Evolutionary conservation across 2,797 vertebrate genomes (phyloP).

Genomic region (Gambusia yucatana): DNA sequence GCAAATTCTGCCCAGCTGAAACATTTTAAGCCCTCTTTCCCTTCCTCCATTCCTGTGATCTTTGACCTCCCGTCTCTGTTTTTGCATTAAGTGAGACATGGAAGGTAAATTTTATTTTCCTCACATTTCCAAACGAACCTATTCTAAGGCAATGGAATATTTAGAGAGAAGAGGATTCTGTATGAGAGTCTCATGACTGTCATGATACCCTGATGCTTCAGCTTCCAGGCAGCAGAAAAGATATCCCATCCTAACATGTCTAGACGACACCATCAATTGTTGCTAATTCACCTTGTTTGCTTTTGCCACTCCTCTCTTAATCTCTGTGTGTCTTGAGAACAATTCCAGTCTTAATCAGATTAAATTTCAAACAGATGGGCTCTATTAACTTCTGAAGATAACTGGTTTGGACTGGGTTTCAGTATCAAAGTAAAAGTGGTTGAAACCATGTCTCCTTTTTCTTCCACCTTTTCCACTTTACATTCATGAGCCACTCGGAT

Average conservation of each 20-base stretch:
- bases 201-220: neutral
- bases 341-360: neutral
- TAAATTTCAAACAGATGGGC: neutral
- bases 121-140: neutral
- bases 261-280: neutral
- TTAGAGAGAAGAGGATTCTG: neutral
- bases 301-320: neutral
- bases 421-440: neutral
- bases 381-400: neutral
- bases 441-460: neutral
- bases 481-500: neutral
- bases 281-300: neutral
- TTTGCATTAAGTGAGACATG: conserved; percentile 16
- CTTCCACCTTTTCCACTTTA: neutral
- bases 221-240: neutral
- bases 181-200: neutral
- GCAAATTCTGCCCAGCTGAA: conserved; percentile 30
- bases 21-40: conserved; percentile 27
- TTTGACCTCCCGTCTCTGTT: conserved; percentile 11
- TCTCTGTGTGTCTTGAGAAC: neutral
- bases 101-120: neutral
- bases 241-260: neutral
- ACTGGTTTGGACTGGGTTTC: neutral
- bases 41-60: neutral
- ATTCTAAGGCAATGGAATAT: conserved; percentile 35